Percentiles rank a stretch among this genome's conserved stretches.
phyloP scores from a whole-genome alignment of 2,797 vertebrate species.

The Taeniopygia guttata region DNA sequence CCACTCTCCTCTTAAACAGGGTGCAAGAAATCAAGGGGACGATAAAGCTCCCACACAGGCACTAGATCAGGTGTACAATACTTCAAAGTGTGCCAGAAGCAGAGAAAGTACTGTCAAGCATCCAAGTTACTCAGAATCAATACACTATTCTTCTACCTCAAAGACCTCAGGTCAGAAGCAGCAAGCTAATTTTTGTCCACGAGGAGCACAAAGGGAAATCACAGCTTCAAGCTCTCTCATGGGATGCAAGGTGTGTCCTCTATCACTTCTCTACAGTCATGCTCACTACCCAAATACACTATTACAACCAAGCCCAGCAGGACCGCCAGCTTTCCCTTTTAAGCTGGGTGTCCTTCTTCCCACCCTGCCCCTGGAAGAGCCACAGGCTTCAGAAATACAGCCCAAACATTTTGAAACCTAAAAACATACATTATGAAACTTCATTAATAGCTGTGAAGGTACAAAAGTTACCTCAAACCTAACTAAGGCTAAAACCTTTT shows the following conservation, averaged over 20 bases:
- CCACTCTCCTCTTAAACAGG: background rate
- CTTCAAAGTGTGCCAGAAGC: rapidly evolving
- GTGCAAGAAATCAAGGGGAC: rapidly evolving
- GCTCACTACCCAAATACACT: background rate
- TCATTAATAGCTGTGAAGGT: rapidly evolving
- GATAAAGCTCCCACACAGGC: background rate
- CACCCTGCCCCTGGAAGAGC: too few relatives aligned
- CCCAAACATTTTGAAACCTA: rapidly evolving
- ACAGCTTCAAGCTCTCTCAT: background rate
- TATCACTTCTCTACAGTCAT: rapidly evolving
- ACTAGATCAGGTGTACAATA: rapidly evolving
- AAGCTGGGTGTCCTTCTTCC: background rate
- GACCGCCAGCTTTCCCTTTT: background rate
- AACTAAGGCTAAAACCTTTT: too few relatives aligned
- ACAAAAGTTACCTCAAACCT: background rate
- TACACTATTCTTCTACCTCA: background rate
- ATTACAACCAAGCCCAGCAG: background rate
- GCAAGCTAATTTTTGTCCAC: background rate
- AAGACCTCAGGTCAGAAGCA: background rate
- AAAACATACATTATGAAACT: rapidly evolving
- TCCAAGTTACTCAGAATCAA: background rate
- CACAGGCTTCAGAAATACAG: background rate
- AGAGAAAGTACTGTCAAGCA: background rate
- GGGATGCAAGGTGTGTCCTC: background rate
- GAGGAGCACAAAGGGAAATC: background rate